Conservation (phyloP, 2,888 invertebrate species). For the Drosophila pegasa region DNA sequence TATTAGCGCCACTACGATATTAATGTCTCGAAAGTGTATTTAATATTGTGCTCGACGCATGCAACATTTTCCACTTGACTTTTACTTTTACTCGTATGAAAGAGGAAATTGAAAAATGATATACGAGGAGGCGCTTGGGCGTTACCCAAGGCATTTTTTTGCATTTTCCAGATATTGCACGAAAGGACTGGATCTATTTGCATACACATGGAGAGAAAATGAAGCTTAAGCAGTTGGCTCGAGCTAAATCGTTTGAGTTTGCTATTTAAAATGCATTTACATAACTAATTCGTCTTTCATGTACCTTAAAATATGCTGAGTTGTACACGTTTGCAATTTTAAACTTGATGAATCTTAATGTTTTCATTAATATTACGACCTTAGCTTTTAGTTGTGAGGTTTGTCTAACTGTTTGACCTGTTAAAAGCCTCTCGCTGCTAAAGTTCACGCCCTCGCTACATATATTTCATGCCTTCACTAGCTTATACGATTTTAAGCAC, state of each 20-base stretch:
- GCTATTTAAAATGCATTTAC: neutral
- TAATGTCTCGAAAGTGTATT: constrained; percentile 2
- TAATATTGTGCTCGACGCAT: neutral
- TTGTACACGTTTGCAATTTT: neutral
- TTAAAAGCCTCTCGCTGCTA: too few species aligned
- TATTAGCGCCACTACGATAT: neutral
- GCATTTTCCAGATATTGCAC: constrained; percentile 10
- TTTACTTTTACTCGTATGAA: constrained; percentile 25
- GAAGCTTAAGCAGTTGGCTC: constrained; percentile 3
- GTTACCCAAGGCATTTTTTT: constrained; percentile 1
- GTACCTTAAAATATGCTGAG: neutral
- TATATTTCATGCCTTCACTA: neutral
- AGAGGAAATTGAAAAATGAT: constrained; percentile 62
- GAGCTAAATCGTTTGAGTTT: neutral
- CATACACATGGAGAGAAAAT: constrained; percentile 16
- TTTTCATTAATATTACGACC: neutral
- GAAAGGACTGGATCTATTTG: constrained; percentile 16
- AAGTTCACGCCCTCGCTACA: neutral
- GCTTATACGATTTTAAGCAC: constrained; percentile 10
- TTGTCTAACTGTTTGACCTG: neutral
- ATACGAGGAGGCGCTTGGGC: constrained; percentile 31
- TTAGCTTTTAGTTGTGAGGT: neutral
- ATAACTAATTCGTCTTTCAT: neutral
- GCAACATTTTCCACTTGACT: neutral
- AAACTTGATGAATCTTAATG: neutral